Evolutionary conservation across 2,888 invertebrate genomes (phyloP).

Genomic region (Yponomeuta evonymella): DNA sequence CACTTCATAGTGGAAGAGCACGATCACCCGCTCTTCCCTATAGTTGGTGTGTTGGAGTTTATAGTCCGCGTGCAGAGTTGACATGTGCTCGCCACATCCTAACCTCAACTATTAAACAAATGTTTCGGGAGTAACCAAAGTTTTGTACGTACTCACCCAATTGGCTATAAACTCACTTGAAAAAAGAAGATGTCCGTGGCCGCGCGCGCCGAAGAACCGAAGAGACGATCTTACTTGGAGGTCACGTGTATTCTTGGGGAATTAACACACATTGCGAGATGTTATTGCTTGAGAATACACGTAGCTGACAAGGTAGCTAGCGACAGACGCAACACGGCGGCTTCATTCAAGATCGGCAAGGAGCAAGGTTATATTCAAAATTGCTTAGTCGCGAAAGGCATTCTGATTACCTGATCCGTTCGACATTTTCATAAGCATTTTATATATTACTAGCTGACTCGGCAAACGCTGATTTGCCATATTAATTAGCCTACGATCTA

Average conservation of each 20-base stretch:
- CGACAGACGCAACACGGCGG: slow-evolving; percentile 33
- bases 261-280: slow-evolving; percentile 95
- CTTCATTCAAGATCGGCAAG: background rate
- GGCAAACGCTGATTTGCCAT: no score
- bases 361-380: background rate
- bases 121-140: no score
- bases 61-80: no score
- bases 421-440: background rate
- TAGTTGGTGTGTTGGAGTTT: no score
- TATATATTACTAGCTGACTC: no score
- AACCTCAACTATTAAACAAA: no score
- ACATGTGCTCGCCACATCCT: no score
- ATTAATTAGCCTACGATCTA: no score
- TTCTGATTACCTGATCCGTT: background rate
- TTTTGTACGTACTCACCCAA: background rate
- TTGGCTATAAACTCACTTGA: background rate
- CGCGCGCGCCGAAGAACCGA: background rate
- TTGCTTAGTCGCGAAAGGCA: background rate
- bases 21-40: no score
- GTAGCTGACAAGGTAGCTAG: slow-evolving; percentile 89
- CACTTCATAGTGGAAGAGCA: no score
- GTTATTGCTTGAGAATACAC: slow-evolving; percentile 99
- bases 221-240: slow-evolving; percentile 78
- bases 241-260: slow-evolving; percentile 99
- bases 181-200: background rate